phyloP scores from a whole-genome alignment of 2,888 invertebrate genomes.

The Troides aeacus region DNA sequence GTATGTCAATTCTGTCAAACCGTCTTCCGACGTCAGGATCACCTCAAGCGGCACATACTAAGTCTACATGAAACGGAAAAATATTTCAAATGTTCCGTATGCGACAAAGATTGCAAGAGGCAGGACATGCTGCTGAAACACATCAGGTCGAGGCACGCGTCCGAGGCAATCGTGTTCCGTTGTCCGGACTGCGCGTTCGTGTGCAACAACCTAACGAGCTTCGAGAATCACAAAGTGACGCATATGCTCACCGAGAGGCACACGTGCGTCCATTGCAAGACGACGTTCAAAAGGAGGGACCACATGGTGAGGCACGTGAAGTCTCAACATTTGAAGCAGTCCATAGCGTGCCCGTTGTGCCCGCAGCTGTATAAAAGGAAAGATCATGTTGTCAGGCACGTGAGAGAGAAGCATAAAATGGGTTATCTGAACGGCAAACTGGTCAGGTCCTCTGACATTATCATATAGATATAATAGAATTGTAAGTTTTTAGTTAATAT shows the following conservation, averaged over 20 bases:
- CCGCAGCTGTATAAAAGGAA: constrained; percentile 50
- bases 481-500: no score
- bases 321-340: constrained; percentile 50
- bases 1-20: constrained; percentile 46
- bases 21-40: constrained; percentile 50
- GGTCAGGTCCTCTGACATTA: constrained; percentile 41
- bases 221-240: constrained; percentile 46
- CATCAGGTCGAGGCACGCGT: constrained; percentile 45
- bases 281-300: constrained; percentile 53
- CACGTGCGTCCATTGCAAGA: constrained; percentile 47
- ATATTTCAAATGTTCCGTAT: constrained; percentile 48
- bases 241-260: constrained; percentile 45
- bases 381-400: constrained; percentile 56
- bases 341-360: constrained; percentile 50
- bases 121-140: constrained; percentile 49
- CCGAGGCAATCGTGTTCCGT: constrained; percentile 37
- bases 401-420: constrained; percentile 57
- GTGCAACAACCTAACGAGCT: constrained; percentile 37
- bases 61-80: constrained; percentile 45
- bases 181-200: constrained; percentile 48
- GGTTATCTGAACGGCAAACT: constrained; percentile 46
- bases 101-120: constrained; percentile 44
- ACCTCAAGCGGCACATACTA: constrained; percentile 51
- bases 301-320: constrained; percentile 59
- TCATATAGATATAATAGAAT: constrained; percentile 4